Evolutionary conservation across 2,888 invertebrate species (phyloP).

Genomic region (Marasmarcha lunaedactyla): DNA sequence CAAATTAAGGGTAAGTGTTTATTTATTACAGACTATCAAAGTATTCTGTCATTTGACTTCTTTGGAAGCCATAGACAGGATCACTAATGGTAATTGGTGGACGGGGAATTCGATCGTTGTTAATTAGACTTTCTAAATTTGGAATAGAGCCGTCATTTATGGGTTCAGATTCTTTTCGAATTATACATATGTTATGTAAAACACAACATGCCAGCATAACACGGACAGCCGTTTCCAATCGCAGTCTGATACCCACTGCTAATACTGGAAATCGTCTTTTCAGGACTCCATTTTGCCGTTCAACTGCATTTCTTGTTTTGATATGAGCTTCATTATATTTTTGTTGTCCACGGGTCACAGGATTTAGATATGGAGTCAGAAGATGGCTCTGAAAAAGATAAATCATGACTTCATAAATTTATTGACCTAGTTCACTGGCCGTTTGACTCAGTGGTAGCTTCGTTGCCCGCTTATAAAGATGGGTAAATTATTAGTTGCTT

Average conservation of each 20-base stretch:
- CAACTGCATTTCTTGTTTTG: constrained; percentile 15
- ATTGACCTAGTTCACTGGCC: no score
- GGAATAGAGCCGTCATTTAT: constrained; percentile 9
- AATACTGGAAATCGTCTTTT: constrained; percentile 24
- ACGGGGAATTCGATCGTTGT: background rate
- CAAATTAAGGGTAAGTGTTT: background rate
- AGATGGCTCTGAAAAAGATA: constrained; percentile 9
- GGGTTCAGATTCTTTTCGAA: constrained; percentile 9
- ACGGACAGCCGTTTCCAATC: constrained; percentile 13
- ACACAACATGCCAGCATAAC: constrained; percentile 15
- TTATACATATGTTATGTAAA: constrained; percentile 15
- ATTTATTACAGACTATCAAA: background rate
- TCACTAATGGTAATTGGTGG: background rate
- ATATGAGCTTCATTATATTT: constrained; percentile 16
- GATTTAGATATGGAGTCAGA: constrained; percentile 15
- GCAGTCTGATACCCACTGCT: constrained; percentile 19
- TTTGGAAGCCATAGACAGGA: background rate
- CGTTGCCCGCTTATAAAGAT: no score
- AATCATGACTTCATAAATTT: no score
- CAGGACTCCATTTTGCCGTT: constrained; percentile 20
- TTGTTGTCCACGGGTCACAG: constrained; percentile 7
- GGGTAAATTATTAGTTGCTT: no score
- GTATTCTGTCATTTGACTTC: background rate
- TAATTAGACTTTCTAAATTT: constrained; percentile 8
- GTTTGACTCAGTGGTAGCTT: no score